Percentiles rank a stretch among this genome's conserved stretches.
These are phyloP conservation scores for Tachysurus vachellii DNA, from an alignment of 2,113 vertebrate genomes.

Conservation along the genomic window DNA sequence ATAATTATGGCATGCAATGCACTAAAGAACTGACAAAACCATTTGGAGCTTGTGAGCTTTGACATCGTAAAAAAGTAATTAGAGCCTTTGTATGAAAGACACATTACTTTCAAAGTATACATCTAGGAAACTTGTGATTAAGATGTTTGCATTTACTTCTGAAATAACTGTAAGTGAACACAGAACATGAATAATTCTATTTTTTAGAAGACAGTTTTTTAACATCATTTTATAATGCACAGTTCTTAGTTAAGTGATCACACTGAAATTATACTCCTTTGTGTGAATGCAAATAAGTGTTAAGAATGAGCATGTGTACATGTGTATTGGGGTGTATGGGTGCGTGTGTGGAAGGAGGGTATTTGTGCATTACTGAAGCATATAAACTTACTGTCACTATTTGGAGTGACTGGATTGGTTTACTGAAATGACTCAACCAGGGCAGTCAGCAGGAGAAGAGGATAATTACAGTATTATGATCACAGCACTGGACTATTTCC, in stretches of 20 bases:
- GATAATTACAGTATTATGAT: not conserved
- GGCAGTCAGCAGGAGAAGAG: not conserved
- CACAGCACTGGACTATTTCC: not conserved
- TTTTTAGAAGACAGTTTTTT: not conserved
- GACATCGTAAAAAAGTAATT: constrained; percentile 44
- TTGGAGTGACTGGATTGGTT: not conserved
- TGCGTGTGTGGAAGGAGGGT: too few species aligned
- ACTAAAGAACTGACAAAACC: constrained; percentile 37
- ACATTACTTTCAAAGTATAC: constrained; percentile 21
- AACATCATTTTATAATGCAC: not conserved
- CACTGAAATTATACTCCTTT: constrained; percentile 31
- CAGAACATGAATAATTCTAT: not conserved
- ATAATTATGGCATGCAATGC: constrained; percentile 44
- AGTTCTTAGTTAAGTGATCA: constrained; percentile 23
- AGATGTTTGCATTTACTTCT: constrained; percentile 43
- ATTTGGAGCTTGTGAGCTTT: constrained; percentile 28
- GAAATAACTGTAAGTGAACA: constrained; percentile 11
- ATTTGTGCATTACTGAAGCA: not conserved
- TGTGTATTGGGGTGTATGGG: not conserved
- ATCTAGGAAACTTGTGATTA: constrained; percentile 33
- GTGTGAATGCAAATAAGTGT: constrained; percentile 3
- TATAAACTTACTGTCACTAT: not conserved
- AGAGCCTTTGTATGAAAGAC: constrained; percentile 11
- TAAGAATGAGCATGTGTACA: too few species aligned
- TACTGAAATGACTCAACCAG: not conserved